Conservation (phyloP, 2,113 vertebrate species). For the Pelodiscus sinensis region DNA sequence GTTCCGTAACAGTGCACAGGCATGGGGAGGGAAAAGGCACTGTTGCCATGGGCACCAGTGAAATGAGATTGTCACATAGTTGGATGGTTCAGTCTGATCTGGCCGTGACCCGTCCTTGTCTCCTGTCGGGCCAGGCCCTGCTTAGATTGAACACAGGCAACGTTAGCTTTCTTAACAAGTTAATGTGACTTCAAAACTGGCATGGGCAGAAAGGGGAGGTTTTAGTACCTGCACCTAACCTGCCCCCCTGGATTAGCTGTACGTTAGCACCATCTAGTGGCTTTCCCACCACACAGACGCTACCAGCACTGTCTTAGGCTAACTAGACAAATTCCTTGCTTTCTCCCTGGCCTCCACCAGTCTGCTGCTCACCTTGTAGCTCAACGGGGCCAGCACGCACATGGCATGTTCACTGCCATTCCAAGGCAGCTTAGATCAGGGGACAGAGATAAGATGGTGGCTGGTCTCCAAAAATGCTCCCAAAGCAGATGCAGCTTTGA, state of each 20-base stretch:
- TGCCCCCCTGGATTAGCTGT: background rate
- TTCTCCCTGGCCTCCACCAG: too few relatives aligned
- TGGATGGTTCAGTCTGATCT: background rate
- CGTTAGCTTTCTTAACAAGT: background rate
- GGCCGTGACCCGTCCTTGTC: background rate
- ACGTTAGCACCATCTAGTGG: constrained; percentile 59
- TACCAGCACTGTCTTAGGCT: background rate
- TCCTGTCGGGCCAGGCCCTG: background rate
- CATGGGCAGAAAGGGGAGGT: background rate
- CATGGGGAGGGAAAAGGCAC: background rate
- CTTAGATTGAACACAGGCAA: background rate
- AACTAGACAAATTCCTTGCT: background rate
- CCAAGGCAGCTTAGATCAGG: background rate
- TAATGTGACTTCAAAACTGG: background rate
- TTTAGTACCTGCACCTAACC: accelerated
- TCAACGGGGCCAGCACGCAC: background rate
- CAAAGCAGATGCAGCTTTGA: background rate
- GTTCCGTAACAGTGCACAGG: background rate
- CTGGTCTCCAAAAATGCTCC: background rate
- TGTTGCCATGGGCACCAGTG: background rate
- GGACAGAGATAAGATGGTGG: background rate
- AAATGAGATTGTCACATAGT: background rate
- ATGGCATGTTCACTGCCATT: too few relatives aligned
- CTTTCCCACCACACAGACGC: background rate
- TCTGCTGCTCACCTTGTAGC: too few relatives aligned